Conservation (phyloP, 1,140 invertebrate species). For the Achatina immaculata region DNA sequence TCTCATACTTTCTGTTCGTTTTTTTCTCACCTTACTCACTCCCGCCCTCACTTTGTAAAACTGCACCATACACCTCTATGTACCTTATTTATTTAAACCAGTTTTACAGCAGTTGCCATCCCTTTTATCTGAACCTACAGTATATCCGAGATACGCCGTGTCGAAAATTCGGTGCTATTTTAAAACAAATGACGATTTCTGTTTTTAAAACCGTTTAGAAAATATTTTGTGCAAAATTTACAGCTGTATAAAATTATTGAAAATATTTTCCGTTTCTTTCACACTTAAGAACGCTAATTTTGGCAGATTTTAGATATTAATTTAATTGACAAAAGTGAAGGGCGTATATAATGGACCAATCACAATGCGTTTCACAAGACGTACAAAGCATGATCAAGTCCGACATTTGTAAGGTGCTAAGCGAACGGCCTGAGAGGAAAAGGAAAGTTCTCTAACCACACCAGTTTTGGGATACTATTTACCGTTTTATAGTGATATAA, state of each 20-base stretch:
- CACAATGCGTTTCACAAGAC: not conserved
- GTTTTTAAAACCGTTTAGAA: not conserved
- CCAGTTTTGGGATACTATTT: not conserved
- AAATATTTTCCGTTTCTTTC: too few species aligned
- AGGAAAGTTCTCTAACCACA: not conserved
- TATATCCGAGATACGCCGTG: too few species aligned
- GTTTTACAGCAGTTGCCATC: too few species aligned
- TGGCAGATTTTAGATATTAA: too few species aligned
- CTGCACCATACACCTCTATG: too few species aligned
- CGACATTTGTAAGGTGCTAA: conserved; percentile 35
- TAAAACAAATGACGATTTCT: not conserved
- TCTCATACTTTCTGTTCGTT: too few species aligned
- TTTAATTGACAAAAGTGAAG: not conserved
- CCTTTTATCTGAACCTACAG: too few species aligned
- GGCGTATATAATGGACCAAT: not conserved
- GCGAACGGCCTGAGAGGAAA: not conserved
- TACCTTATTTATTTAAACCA: too few species aligned
- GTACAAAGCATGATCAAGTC: conserved; percentile 31
- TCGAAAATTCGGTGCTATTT: conserved; percentile 12
- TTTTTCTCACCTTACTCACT: too few species aligned
- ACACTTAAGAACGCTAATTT: too few species aligned
- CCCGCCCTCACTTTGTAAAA: too few species aligned
- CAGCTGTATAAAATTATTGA: not conserved
- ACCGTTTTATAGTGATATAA: not conserved
- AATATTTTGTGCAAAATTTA: not conserved